A percentile compares a stretch with the other conserved stretches of the same genome.
Evolutionary conservation across 2,113 vertebrate species (phyloP).

Genomic region (Mobula hypostoma): DNA sequence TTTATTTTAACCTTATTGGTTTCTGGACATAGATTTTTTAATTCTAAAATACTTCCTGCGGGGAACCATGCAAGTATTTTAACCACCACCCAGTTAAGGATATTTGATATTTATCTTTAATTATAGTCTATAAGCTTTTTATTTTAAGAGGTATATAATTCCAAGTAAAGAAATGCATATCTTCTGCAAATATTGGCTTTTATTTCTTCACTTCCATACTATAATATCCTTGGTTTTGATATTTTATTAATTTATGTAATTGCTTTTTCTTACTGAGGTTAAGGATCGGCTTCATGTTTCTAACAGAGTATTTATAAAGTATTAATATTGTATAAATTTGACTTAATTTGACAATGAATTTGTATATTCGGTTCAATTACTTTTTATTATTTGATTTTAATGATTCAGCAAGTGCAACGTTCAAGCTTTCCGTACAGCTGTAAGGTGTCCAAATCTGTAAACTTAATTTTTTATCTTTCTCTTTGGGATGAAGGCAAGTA

Average conservation of each 20-base stretch:
- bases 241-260: too few relatives aligned
- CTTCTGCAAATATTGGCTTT: background rate
- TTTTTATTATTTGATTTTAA: background rate
- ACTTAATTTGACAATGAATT: background rate
- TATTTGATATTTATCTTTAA: background rate
- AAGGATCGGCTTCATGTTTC: background rate
- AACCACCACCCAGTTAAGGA: background rate
- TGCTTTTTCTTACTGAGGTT: background rate
- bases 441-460: background rate
- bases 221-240: background rate
- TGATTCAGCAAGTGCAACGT: background rate
- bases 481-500: background rate
- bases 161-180: background rate
- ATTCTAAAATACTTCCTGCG: background rate
- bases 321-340: background rate
- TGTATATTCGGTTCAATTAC: background rate
- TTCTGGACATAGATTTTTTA: background rate
- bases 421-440: background rate
- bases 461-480: background rate
- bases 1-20: background rate
- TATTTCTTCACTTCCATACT: background rate
- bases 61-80: background rate
- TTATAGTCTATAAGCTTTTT: background rate
- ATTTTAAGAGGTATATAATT: background rate
- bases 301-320: background rate